Evolutionary conservation across 2,797 vertebrate species (phyloP), one percentile per base, ranked within the genome.

Genomic region (Staurois parvus): DNA sequence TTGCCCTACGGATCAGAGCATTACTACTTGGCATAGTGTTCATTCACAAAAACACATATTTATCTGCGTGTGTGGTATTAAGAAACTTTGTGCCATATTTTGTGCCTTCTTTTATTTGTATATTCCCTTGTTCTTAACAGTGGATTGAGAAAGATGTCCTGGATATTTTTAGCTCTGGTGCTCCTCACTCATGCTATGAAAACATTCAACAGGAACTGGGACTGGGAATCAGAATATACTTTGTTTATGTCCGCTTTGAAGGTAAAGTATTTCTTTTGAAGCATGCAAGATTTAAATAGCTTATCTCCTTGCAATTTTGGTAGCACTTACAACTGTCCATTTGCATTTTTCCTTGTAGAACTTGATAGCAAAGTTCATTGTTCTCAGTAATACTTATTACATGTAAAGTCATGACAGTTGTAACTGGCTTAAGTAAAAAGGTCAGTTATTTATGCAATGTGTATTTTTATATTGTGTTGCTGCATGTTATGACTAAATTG

Each of bases 171-270:
- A 45, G 95, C 94, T 79, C 69, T 95, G 26, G 94, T 99, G 68
- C 91, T 99, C 0, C 91, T 96, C 28, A 97, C 96, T 42, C 97
- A 99, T 81, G 95, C 97, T 13, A 93, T 98, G 88, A 99, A 99
- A 94, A 99, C 98, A 0, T 95, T 99, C 83, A 95, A 97, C 91
- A 96, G 98, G 88, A 99, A 99, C 87, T 98, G 97, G 97, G 98
- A 99, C 84, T 99, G 98, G 98, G 96, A 99, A 84, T 99, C 98
- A 0, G 98, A 99, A 89, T 99, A 99, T 88, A 98, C 98, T 0
- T 93, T 99, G 48, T 99, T 99, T 91, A 99, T 97, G 84, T 98
- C 98, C 13, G 98, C 98, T 85, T 94, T 99, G 42, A 99, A 99
- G 96, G 98, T 99, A 96, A 77, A 90, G 79, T 90, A 81, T 91